Evolutionary conservation across 2,888 invertebrate species (phyloP).

Genomic region (Poecilus cupreus): DNA sequence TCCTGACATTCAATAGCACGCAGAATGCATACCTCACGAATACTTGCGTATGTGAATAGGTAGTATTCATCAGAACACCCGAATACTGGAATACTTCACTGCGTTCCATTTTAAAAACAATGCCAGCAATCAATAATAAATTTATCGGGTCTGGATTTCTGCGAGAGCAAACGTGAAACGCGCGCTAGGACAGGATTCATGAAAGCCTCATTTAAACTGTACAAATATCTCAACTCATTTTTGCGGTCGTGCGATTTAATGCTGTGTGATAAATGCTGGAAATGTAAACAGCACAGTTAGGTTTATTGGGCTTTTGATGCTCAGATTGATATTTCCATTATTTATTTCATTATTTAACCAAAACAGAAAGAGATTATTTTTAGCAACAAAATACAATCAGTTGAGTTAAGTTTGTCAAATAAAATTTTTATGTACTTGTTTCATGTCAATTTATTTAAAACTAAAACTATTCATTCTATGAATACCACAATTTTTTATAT

Average conservation of each 20-base stretch:
- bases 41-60: neutral
- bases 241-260: neutral
- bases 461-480: too few relatives aligned
- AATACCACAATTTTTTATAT: too few relatives aligned
- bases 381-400: too few relatives aligned
- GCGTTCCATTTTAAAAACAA: slow-evolving; percentile 25
- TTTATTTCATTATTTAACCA: too few relatives aligned
- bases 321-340: too few relatives aligned
- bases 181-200: neutral
- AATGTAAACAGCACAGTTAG: neutral
- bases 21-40: neutral
- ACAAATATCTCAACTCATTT: slow-evolving; percentile 1
- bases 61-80: neutral
- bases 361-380: too few relatives aligned
- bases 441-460: too few relatives aligned
- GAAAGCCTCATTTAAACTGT: slow-evolving; percentile 24
- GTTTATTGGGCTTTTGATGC: too few relatives aligned
- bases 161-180: neutral
- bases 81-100: neutral
- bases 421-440: too few relatives aligned
- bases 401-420: too few relatives aligned
- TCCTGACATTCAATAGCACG: too few relatives aligned
- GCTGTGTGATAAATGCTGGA: neutral
- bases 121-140: slow-evolving; percentile 35
- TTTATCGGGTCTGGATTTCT: slow-evolving; percentile 8